A percentile compares a stretch with the other conserved stretches of the same genome.
Conservation (phyloP, 92 coral and sea anemone species). For the Porites evermanni region DNA sequence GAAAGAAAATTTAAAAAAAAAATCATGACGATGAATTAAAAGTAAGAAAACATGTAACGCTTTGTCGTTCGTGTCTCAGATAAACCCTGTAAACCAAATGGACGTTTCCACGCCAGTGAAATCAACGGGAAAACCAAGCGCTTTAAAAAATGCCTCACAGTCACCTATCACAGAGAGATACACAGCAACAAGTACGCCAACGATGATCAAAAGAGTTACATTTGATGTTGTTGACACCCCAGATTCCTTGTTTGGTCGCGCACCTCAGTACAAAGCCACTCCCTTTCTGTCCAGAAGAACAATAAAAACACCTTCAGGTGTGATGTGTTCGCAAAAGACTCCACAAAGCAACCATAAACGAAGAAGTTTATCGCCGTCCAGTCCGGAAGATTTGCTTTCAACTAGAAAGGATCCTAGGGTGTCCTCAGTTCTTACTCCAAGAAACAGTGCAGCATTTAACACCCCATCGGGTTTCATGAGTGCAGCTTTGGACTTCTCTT, state of each 20-base stretch:
- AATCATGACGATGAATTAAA: neutral
- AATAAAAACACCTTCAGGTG: constrained; percentile 26
- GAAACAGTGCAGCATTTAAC: neutral
- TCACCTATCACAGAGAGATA: constrained; percentile 19
- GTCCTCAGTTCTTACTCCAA: constrained; percentile 15
- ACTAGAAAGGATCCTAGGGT: neutral
- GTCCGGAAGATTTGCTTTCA: constrained; percentile 8
- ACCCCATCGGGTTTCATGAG: constrained; percentile 27
- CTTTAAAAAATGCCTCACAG: neutral
- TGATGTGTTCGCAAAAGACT: neutral
- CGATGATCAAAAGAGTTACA: constrained; percentile 20
- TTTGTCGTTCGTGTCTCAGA: neutral
- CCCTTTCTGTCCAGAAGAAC: constrained; percentile 14
- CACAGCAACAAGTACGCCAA: constrained; percentile 22
- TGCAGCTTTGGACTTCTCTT: neutral
- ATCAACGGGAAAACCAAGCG: neutral
- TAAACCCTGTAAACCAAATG: neutral
- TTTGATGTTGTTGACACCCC: constrained; percentile 35
- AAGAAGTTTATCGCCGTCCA: neutral
- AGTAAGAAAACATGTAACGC: neutral
- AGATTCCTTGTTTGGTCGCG: neutral
- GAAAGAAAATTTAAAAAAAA: too few species aligned
- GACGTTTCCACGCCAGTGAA: constrained; percentile 17
- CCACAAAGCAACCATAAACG: neutral
- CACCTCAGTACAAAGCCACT: neutral